These are phyloP conservation scores for Podarcis raffonei DNA, from an alignment of 2,113 vertebrate genomes.

Conservation along the genomic window DNA sequence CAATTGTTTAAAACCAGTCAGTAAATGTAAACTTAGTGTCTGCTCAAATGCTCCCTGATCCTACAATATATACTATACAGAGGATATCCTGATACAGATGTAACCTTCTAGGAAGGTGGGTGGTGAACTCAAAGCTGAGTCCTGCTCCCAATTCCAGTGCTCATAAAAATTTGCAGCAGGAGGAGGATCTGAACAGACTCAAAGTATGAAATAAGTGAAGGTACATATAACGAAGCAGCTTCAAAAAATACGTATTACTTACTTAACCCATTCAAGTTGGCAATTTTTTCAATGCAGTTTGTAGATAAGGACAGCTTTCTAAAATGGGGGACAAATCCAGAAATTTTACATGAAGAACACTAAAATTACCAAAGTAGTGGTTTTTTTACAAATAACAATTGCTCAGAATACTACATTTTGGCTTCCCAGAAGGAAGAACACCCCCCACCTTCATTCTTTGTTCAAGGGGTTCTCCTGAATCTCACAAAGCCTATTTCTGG, in stretches of 20 bases:
- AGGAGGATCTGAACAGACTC: neutral
- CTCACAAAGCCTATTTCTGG: too few relatives aligned
- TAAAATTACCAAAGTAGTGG: constrained; percentile 34
- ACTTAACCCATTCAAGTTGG: constrained; percentile 94
- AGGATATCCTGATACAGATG: too few relatives aligned
- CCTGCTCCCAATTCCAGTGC: neutral
- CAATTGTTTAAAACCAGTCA: neutral
- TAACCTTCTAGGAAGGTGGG: neutral
- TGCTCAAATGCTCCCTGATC: neutral
- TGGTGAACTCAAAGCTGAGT: neutral
- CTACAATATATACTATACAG: neutral
- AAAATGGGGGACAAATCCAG: constrained; percentile 62
- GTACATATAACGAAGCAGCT: constrained; percentile 18
- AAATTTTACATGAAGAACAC: constrained; percentile 51
- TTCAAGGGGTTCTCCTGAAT: too few relatives aligned
- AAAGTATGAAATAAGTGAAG: neutral
- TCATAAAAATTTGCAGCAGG: neutral
- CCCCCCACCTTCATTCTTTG: neutral
- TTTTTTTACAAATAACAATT: neutral
- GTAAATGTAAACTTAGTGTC: neutral
- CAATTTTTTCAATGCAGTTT: constrained; percentile 98
- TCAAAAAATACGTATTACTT: constrained; percentile 77
- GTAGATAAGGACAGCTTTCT: constrained; percentile 94
- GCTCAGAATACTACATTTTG: constrained; percentile 13
- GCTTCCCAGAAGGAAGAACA: neutral